Conservation (phyloP, 2,113 vertebrate genomes). For the Phoenicopterus ruber region DNA sequence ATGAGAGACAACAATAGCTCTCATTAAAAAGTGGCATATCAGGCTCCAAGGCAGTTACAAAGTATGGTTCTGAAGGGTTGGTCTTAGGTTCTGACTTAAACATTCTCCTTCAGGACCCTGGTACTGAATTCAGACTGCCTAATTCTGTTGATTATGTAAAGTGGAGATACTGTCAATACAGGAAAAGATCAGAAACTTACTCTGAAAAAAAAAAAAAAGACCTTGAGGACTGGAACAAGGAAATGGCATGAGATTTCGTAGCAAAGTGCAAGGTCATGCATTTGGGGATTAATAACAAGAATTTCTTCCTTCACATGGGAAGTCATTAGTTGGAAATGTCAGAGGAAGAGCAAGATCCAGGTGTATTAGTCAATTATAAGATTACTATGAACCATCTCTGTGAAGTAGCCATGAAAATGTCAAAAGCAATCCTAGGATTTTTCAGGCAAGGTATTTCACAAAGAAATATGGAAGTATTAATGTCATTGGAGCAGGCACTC, state of each 20-base stretch:
- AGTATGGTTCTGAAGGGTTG: background rate
- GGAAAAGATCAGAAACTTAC: background rate
- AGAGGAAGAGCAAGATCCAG: conserved; percentile 50
- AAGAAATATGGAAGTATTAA: conserved; percentile 67
- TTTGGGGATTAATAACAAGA: conserved; percentile 45
- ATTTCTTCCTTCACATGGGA: conserved; percentile 22
- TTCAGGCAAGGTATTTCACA: conserved; percentile 50
- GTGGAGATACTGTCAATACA: background rate
- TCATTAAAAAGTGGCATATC: background rate
- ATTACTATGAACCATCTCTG: conserved; percentile 45
- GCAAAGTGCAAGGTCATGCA: conserved; percentile 17
- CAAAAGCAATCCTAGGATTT: conserved; percentile 62
- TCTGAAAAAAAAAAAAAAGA: background rate
- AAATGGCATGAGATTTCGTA: conserved; percentile 8
- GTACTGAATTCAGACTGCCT: background rate
- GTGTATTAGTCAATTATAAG: conserved; percentile 63
- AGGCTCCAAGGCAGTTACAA: background rate
- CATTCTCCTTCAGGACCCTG: background rate
- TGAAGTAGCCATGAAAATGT: conserved; percentile 67
- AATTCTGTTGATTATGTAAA: background rate
- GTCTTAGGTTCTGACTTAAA: background rate
- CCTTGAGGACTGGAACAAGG: background rate
- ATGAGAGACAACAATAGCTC: background rate
- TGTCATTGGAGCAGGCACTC: conserved; percentile 49
- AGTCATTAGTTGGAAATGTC: conserved; percentile 62